A percentile compares a stretch with the other conserved stretches of the same genome.
Conservation (phyloP, 1,140 invertebrate genomes). For the Scaptodrosophila lebanonensis region DNA sequence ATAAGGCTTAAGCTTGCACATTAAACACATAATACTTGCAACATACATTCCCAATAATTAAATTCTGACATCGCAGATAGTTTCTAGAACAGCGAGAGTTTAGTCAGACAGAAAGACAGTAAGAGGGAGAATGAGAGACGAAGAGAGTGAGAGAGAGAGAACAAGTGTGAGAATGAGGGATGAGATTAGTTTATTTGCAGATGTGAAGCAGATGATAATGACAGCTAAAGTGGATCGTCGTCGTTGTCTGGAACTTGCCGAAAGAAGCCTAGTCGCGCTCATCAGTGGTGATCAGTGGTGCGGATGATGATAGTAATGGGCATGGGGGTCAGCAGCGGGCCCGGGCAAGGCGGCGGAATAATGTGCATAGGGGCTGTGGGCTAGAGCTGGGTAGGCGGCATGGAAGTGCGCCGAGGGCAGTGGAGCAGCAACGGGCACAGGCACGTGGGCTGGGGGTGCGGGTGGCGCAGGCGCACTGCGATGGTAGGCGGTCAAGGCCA, state of each 20-base stretch:
- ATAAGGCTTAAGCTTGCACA: slow-evolving; percentile 12
- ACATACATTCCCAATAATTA: slow-evolving; percentile 40
- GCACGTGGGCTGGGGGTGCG: slow-evolving; percentile 32
- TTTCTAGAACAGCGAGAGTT: slow-evolving; percentile 51
- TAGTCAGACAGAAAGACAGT: slow-evolving; percentile 21
- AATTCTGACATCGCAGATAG: too few species aligned
- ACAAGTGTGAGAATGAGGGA: slow-evolving; percentile 8
- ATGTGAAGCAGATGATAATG: too few species aligned
- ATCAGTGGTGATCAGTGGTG: slow-evolving; percentile 55
- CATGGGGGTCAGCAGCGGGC: slow-evolving; percentile 49
- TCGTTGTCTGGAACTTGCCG: slow-evolving; percentile 15
- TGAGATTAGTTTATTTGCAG: slow-evolving; percentile 24
- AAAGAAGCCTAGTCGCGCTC: slow-evolving; percentile 2
- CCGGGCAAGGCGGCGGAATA: slow-evolving; percentile 30
- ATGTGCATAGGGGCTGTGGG: slow-evolving; percentile 64
- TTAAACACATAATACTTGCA: slow-evolving; percentile 12
- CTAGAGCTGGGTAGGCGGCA: slow-evolving; percentile 65
- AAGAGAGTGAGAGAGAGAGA: slow-evolving; percentile 12
- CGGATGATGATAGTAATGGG: slow-evolving; percentile 46
- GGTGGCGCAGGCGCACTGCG: slow-evolving; percentile 37
- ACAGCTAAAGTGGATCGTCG: too few species aligned
- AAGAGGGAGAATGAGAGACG: slow-evolving; percentile 11
- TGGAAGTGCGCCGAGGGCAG: slow-evolving; percentile 58
- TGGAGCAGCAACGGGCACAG: slow-evolving; percentile 33
- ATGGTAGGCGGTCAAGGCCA: slow-evolving; percentile 43